Evolutionary conservation across 2,888 invertebrate genomes (phyloP), one percentile per base, ranked within the genome.

Genomic region (Muscina levida): DNA sequence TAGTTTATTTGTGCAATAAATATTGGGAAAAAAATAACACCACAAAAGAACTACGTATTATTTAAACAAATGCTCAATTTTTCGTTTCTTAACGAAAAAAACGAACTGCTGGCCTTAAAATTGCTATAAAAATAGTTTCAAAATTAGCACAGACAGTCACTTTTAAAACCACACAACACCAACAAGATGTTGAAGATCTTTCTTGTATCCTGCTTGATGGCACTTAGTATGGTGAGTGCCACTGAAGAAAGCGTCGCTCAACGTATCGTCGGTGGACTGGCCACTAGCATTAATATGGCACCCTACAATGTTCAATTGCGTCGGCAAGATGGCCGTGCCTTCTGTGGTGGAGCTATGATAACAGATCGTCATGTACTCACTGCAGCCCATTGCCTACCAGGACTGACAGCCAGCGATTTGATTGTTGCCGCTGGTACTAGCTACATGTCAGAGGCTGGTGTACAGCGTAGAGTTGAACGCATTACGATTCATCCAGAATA

Each of bases 321-420:
- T 0, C 84, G 84, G 17, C 59, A 85, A 3, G 42, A 37, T 1
- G 85, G 85, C 1, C 72, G 46, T 15, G 87, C 87, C 57, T 79
- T 85, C 13, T 89, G 89, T 65, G 90, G 90, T 15, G 89, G 89
- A n/a, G 82, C 87, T 1, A 70, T 88, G 72, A 79, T 86, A 15
- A 84, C 84, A n/a, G 53, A 83, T 1, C 84, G 73, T 0, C 87
- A 87, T 75, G 86, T 89, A 46, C 75, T 89, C 0, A 89, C 88
- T 0, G 89, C 89, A 1, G 88, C 87, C 0, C 89, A 89, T 57
- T 89, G 89, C 48, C 82, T 87, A 0, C 82, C 84, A 24, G 85
- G 86, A 1, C 68, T 84, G 3, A 31, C 79, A 0, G 82, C 85
- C 1, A 37, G 67, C 10, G 66, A 82, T 0, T 31, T 89, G 0